Percentiles rank a stretch among this genome's conserved stretches.
phyloP scores from a whole-genome alignment of 2,797 vertebrate genomes.

The Enteromius afrohamiltoni region DNA sequence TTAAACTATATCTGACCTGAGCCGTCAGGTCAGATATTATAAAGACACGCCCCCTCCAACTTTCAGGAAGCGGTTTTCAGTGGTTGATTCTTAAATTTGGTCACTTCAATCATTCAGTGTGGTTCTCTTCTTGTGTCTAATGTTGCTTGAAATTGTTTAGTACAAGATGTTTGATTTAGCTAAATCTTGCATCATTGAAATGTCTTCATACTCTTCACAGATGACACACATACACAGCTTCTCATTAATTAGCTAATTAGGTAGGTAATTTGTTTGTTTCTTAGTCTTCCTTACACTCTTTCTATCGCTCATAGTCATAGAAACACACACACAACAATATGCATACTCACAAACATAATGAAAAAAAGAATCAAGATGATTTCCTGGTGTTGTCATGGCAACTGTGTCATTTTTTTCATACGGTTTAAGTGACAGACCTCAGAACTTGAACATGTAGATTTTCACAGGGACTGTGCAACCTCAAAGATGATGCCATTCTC shows the following conservation, averaged over 20 bases:
- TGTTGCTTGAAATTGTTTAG: constrained; percentile 23
- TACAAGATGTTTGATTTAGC: constrained; percentile 23
- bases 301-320: constrained; percentile 26
- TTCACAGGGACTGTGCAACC: constrained; percentile 26
- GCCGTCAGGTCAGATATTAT: neutral
- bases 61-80: constrained; percentile 9
- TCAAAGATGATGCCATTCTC: constrained; percentile 21
- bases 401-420: constrained; percentile 42
- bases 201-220: constrained; percentile 35
- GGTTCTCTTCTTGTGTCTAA: neutral
- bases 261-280: constrained; percentile 58
- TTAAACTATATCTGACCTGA: constrained; percentile 33
- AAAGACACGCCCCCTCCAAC: neutral
- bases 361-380: constrained; percentile 42
- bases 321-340: constrained; percentile 17
- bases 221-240: neutral
- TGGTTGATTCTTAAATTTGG: constrained; percentile 9
- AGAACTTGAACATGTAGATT: constrained; percentile 36
- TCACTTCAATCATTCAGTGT: neutral
- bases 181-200: constrained; percentile 27
- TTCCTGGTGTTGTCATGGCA: constrained; percentile 53
- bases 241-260: constrained; percentile 54
- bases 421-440: constrained; percentile 44
- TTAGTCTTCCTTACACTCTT: constrained; percentile 17
- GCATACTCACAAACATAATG: constrained; percentile 3